A percentile compares a stretch with the other conserved stretches of the same genome.
phyloP scores from a whole-genome alignment of 2,888 invertebrate species.

The Aphrophora alni region DNA sequence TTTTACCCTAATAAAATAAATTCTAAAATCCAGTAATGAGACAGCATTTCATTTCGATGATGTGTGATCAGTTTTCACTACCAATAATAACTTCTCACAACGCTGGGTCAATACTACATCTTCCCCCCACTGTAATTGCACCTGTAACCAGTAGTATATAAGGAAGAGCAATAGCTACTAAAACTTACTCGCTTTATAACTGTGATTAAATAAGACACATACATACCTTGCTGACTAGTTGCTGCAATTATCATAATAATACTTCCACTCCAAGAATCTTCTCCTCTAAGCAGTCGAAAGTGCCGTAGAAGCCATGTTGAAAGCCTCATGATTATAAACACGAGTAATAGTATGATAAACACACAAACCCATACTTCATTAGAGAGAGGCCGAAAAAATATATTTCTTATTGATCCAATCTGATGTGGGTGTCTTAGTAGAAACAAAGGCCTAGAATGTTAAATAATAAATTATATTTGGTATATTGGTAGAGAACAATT shows the following conservation, averaged over 20 bases:
- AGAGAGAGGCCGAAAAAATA: slow-evolving; percentile 39
- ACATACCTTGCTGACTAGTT: slow-evolving; percentile 43
- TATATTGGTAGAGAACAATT: no score
- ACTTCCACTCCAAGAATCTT: slow-evolving; percentile 35
- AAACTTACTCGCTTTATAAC: no score
- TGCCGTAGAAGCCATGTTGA: slow-evolving; percentile 12
- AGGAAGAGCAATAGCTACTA: no score
- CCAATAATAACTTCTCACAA: no score
- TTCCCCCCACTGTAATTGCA: no score
- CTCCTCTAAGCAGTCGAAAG: background rate
- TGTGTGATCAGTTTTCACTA: no score
- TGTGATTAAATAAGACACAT: no score
- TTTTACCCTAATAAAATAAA: no score
- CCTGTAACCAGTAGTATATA: no score
- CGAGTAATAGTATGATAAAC: slow-evolving; percentile 15
- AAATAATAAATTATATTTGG: background rate
- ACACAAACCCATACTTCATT: slow-evolving; percentile 37
- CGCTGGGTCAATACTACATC: no score
- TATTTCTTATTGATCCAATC: slow-evolving; percentile 26
- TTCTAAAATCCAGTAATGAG: no score
- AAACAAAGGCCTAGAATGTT: slow-evolving; percentile 34
- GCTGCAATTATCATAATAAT: slow-evolving; percentile 35
- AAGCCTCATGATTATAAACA: slow-evolving; percentile 16
- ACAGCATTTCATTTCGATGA: no score
- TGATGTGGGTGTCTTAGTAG: slow-evolving; percentile 35